Base-by-base conservation (phyloP, 2,888 invertebrate species). In the Archips crataeganus region DNA sequence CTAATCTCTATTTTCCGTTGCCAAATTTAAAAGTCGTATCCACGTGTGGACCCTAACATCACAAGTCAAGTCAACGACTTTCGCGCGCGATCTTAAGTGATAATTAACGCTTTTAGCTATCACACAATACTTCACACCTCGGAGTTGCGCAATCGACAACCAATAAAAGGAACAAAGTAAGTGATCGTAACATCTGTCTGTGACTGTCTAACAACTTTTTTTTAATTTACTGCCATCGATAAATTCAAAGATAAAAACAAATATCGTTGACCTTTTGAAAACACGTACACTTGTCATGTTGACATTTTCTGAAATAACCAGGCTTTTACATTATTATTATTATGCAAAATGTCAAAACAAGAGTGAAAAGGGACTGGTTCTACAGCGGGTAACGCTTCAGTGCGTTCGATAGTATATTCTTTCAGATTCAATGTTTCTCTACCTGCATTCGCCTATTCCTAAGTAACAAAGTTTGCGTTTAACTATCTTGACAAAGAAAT, bases 41-140 rank as follows among this genome's bases (percentile, higher is more conserved):
- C 42, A 10, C 42, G 23, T 64, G 13, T 32, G 47, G 23, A 9
- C 49, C n/a, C 23, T 64, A 64, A 23, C n/a, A 59, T 34, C 59
- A 63, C 23, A 23, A 23, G 23, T 54, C 54, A 23, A 23, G 9
- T 54, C 54, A 54, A 51, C 5, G 23, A 23, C 61, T 61, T 66
- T 66, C 51, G 15, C 65, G 39, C 8, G 3, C 64, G 34, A 8
- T n/a, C 34, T 36, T 10, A 63, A 11, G 42, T 39, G 23, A 36
- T 54, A 66, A 66, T 66, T 66, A 36, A 39, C 51, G 54, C 49
- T 66, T 54, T 65, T 39, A 51, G 51, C 34, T 32, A 47, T 39
- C 13, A n/a, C 60, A 32, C 34, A 32, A 69, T 49, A 69, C 47
- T 49, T 47, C 23, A 15, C 69, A 69, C 15, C 9, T 60, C n/a